phyloP scores from a whole-genome alignment of 2,113 vertebrate species.

The Strigops habroptila region DNA sequence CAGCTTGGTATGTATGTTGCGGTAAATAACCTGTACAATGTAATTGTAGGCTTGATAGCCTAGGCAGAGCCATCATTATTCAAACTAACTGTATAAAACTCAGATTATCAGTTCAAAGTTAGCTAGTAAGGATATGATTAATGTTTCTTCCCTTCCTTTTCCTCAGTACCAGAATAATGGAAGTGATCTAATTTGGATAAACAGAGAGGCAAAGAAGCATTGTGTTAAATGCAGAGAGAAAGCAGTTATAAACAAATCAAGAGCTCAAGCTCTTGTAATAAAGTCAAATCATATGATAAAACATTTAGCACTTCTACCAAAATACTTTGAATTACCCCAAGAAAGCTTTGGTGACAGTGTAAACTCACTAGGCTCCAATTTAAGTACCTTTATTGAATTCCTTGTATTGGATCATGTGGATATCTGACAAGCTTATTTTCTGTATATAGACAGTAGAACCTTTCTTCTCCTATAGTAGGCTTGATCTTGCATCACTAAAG shows the following conservation, averaged over 20 bases:
- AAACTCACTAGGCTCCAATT: neutral
- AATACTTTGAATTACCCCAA: neutral
- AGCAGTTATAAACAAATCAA: neutral
- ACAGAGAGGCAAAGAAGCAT: neutral
- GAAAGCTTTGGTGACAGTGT: neutral
- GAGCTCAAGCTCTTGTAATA: neutral
- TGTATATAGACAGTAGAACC: neutral
- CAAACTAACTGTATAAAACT: neutral
- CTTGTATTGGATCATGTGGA: neutral
- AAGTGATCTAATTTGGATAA: conserved; percentile 17
- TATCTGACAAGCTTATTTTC: neutral
- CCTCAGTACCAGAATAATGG: neutral
- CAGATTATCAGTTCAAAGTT: neutral
- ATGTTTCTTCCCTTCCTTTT: conserved; percentile 54
- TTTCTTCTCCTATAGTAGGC: neutral
- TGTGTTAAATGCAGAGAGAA: neutral
- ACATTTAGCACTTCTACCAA: neutral
- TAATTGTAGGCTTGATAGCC: neutral
- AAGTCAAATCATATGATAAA: neutral
- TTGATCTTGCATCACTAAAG: neutral
- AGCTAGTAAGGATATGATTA: conserved; percentile 35
- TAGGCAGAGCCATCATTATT: neutral
- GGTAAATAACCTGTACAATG: neutral
- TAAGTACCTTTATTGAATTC: neutral
- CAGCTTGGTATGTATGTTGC: neutral